Evolutionary conservation across 2,888 invertebrate genomes (phyloP).

Genomic region (Cacoxenus indagator): DNA sequence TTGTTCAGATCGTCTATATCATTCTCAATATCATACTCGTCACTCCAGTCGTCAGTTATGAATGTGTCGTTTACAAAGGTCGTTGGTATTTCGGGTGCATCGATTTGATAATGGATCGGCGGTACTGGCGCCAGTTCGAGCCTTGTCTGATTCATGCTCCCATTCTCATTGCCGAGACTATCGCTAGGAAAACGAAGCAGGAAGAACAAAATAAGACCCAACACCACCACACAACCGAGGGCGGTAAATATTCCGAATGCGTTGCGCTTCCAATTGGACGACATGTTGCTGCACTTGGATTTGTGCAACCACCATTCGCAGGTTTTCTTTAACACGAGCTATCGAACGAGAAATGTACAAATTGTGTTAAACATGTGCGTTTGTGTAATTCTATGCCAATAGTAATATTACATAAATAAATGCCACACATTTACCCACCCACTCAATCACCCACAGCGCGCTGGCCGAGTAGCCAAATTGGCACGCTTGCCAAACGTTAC

Average conservation of each 20-base stretch:
- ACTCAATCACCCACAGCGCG: neutral
- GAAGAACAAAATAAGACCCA: slow-evolving; percentile 46
- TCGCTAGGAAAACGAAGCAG: slow-evolving; percentile 36
- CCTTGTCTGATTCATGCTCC: neutral
- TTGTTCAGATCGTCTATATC: slow-evolving; percentile 50
- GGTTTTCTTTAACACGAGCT: slow-evolving; percentile 64
- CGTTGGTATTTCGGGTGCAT: slow-evolving; percentile 18
- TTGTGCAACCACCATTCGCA: slow-evolving; percentile 63
- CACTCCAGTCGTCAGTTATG: slow-evolving; percentile 46
- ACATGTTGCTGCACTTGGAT: slow-evolving; percentile 63
- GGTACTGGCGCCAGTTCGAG: neutral
- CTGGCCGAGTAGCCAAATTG: neutral
- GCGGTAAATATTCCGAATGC: slow-evolving; percentile 44
- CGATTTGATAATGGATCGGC: slow-evolving; percentile 17
- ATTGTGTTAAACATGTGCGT: no score
- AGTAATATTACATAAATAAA: neutral
- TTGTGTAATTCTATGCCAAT: no score
- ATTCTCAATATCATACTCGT: slow-evolving; percentile 47
- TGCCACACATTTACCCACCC: neutral
- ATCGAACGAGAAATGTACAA: no score
- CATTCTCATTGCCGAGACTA: slow-evolving; percentile 11
- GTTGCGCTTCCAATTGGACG: slow-evolving; percentile 60
- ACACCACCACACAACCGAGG: slow-evolving; percentile 28
- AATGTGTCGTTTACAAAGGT: slow-evolving; percentile 49
- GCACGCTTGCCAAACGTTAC: no score